Conservation (phyloP, 1,140 invertebrate species). For the Temnothorax longispinosus region DNA sequence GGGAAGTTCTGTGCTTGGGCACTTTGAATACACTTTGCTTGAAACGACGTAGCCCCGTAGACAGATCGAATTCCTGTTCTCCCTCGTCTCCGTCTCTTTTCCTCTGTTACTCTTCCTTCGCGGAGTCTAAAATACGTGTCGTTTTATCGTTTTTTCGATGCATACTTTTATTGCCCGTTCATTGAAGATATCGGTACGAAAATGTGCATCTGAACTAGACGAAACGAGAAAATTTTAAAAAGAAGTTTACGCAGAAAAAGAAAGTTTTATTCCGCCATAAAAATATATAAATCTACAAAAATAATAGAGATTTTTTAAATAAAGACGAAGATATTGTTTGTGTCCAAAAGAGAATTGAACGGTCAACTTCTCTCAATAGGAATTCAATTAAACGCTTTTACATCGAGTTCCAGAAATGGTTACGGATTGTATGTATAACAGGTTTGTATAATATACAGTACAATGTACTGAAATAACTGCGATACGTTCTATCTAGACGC, state of each 20-base stretch:
- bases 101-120: neutral
- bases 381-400: conserved; percentile 56
- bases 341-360: neutral
- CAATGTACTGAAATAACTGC: conserved; percentile 54
- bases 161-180: conserved; percentile 50
- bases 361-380: neutral
- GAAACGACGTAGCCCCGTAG: conserved; percentile 64
- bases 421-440: conserved; percentile 38
- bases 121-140: conserved; percentile 20
- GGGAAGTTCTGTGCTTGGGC: conserved; percentile 66
- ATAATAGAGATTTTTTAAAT: neutral
- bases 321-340: neutral
- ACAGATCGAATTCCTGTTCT: conserved; percentile 62
- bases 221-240: neutral
- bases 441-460: conserved; percentile 26
- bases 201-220: neutral
- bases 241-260: neutral
- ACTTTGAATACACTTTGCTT: conserved; percentile 74
- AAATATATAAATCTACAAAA: neutral
- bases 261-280: neutral
- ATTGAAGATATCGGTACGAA: conserved; percentile 3
- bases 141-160: conserved; percentile 37
- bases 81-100: conserved; percentile 17
- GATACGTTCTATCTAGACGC: conserved; percentile 39
- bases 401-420: conserved; percentile 29